Conservation (phyloP, 2,888 invertebrate species). For the Odontocerum albicorne region DNA sequence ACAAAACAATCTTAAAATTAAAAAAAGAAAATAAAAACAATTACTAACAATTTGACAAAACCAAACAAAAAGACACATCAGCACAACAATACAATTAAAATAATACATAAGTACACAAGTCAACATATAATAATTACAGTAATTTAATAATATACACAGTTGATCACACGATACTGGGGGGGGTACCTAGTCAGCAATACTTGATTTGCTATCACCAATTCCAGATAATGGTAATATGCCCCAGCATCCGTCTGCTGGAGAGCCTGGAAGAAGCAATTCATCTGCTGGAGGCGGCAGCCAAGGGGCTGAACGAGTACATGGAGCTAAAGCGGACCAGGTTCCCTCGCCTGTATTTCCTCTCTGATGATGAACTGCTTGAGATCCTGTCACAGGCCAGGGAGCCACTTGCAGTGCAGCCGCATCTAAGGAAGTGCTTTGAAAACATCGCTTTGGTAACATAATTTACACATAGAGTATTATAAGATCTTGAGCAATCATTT, state of each 20-base stretch:
- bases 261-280: slow-evolving; percentile 70
- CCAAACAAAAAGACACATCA: too few species aligned
- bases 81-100: too few species aligned
- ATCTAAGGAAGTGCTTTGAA: slow-evolving; percentile 95
- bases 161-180: too few species aligned
- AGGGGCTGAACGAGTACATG: slow-evolving; percentile 75
- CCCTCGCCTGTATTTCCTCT: slow-evolving; percentile 86
- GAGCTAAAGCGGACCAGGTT: slow-evolving; percentile 84
- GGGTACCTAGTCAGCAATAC: slow-evolving; percentile 71
- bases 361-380: slow-evolving; percentile 88
- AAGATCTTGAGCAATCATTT: too few species aligned
- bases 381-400: slow-evolving; percentile 87
- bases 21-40: too few species aligned
- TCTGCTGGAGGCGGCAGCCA: slow-evolving; percentile 70
- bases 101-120: too few species aligned
- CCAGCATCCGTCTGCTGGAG: slow-evolving; percentile 67
- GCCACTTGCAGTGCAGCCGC: slow-evolving; percentile 87
- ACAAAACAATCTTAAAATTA: too few species aligned
- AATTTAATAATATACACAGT: too few species aligned
- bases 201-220: slow-evolving; percentile 67
- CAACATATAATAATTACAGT: too few species aligned
- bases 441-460: slow-evolving; percentile 85
- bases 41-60: too few species aligned
- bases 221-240: slow-evolving; percentile 66
- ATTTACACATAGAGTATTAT: too few species aligned